Evolutionary conservation across 2,888 invertebrate genomes (phyloP), one percentile per base, ranked within the genome.

Genomic region (Malthinus seriepunctatus): DNA sequence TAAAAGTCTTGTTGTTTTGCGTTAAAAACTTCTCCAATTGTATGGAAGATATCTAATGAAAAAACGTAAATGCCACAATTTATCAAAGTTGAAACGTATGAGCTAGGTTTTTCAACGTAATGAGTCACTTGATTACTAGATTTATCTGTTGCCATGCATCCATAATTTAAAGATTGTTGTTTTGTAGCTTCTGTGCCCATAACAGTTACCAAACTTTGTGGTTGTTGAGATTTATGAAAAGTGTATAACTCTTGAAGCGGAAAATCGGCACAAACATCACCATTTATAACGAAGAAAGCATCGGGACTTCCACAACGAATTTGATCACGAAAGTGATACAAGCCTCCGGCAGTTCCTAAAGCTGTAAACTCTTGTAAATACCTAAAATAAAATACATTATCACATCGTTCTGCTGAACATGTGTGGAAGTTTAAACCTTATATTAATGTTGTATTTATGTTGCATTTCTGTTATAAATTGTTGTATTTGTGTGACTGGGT

Each of bases 181-280:
- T 91, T 85, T 0, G 97, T 97, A 0, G 97, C 95, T 82, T 97
- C 91, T 7, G 93, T 96, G 2, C 91, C 91, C 87, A 97, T 89
- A 66, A 97, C 90, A 37, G 96, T 93, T 1, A 90, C 81, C 64
- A 88, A 73, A 53, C 86, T 82, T 68, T 80, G 77, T 32, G 82
- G 76, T 47, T 77, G 75, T 56, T 81, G 83, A 65, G 80, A 81
- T 44, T 79, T 82, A 72, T 95, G 94, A 74, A 91, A 93, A 31
- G 85, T 78, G 69, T 90, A 85, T 75, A 99, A 85, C 63, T 95
- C 91, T 64, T 85, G 83, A 9, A 97, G 79, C 0, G 97, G 96
- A 76, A 99, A 97, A 78, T 99, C 95, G 0, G 96, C 93, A 76
- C 98, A 98, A 0, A 98, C 96, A 80, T 98, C 98, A 1, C 97